Base-by-base conservation (phyloP, 2,797 vertebrate genomes). In the Danio kyathit region DNA sequence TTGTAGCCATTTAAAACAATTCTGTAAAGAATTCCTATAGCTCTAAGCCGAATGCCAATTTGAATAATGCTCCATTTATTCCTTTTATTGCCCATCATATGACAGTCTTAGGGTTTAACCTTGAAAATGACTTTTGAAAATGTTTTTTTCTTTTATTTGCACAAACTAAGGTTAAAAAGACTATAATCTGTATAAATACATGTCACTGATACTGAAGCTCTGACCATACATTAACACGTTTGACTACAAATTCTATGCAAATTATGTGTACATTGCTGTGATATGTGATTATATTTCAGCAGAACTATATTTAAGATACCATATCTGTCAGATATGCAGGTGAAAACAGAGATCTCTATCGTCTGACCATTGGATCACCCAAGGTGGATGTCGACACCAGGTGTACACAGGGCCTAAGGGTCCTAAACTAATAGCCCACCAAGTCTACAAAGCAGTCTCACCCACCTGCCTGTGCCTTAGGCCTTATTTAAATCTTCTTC, bases 401-500 rank as follows among this genome's bases (percentile, higher is more conserved):
- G 56, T 71, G 66, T 79, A 71, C n/a, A 51, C n/a, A 61, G 11
- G 46, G 54, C 67, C 38, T 66, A 44, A 73, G 61, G 54, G 77
- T 52, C 12, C 21, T 14, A 7, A 11, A 44, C 12, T 80, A 57
- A 74, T 9, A 2, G 67, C 57, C 70, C 40, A 74, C 56, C 64
- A 19, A n/a, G 61, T 67, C 51, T 75, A 81, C 51, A 82, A 60
- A 63, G 52, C 16, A 8, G 16, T 44, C 54, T 60, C 61, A 60
- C 21, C 46, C 56, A 51, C 8, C 9, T 70, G 38, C 57, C 54
- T 80, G 57, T 61, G 65, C 41, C 46, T 48, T 52, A 64, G 6
- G 19, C 64, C 41, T 67, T 66, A 54, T 80, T 70, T 76, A 80
- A 82, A 80, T 44, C 54, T 48, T 38, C 12, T 57, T 78, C 38